Evolutionary conservation across 2,797 vertebrate species (phyloP), one percentile per base, ranked within the genome.

Genomic region (Rousettus madagascariensis): DNA sequence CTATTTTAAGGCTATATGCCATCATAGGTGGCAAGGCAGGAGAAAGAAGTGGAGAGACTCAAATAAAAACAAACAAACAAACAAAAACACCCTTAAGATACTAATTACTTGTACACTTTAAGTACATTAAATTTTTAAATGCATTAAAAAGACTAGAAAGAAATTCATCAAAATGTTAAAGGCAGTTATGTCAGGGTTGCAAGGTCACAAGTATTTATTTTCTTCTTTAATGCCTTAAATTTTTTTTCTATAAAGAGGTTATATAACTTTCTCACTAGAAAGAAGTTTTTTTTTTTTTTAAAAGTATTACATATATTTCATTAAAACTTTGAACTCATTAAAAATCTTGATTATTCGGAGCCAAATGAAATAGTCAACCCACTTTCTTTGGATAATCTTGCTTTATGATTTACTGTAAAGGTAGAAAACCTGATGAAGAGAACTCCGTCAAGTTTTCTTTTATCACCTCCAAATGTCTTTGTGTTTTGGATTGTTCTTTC

Each of bases 141-240:
- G 43, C 33, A 38, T 43, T 79, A 24, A 36, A 53, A 90, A 68
- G 36, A 24, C 30, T 33, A 22, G 57, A 90, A 92, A 13, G 15
- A 86, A 90, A 74, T 17, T 68, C 13, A 71, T 74, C 80, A 49
- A 20, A 75, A 79, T 63, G 28, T 46, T 69, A 49, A 69, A 68
- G 30, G 59, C 24, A 49, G 46, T 83, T 87, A 43, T 36, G 55
- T 53, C 72, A 79, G 12, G 11, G 43, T 51, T 63, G 84, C 4
- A 38, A 55, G 38, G 83, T 10, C 33, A n/a, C 10, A 65, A 33
- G 19, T 30, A 28, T 5, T 74, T 63, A 55, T 90, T 84, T 86
- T 53, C 36, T 95, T 87, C 41, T 82, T 68, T 84, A 87, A 94
- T 72, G 49, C 6, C 66, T 71, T 92, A 75, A 53, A 66, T 49